These are phyloP conservation scores for Peromyscus californicus DNA, from an alignment of 2,113 vertebrate genomes.

Conservation along the genomic window DNA sequence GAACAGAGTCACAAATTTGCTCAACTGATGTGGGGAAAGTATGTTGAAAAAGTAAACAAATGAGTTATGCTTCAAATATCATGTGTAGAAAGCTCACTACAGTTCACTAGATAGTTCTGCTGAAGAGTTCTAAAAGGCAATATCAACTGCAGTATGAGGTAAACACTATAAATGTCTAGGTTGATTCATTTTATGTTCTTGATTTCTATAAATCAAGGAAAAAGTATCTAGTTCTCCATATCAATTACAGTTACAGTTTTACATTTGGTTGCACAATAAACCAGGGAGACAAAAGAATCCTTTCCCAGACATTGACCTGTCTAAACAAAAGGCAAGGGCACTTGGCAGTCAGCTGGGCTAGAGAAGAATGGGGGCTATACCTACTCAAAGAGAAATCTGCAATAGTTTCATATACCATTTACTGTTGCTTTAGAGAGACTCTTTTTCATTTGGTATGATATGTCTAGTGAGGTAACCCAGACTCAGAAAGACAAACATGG, in stretches of 20 bases:
- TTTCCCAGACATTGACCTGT: conserved; percentile 66
- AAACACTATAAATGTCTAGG: neutral
- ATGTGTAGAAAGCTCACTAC: neutral
- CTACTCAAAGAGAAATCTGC: conserved; percentile 54
- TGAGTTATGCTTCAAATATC: conserved; percentile 15
- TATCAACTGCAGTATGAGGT: neutral
- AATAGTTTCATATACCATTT: conserved; percentile 46
- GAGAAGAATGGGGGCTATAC: conserved; percentile 60
- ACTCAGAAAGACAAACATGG: no score
- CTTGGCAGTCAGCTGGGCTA: conserved; percentile 54
- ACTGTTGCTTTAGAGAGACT: neutral
- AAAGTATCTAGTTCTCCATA: conserved; percentile 18
- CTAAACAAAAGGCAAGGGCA: conserved; percentile 74
- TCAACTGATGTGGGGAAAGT: neutral
- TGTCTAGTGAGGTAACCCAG: no score
- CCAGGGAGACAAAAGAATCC: conserved; percentile 78
- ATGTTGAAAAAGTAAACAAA: neutral
- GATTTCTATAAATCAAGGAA: conserved; percentile 23
- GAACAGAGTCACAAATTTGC: neutral
- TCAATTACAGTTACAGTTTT: conserved; percentile 71
- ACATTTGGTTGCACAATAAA: conserved; percentile 81
- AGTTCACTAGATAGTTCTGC: neutral
- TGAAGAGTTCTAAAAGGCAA: conserved; percentile 43
- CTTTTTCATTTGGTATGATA: conserved; percentile 44
- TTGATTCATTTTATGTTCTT: conserved; percentile 57